phyloP scores from a whole-genome alignment of 37 sponge, comb jelly and placozoan genomes.

The Halisarca cf. caerulea region DNA sequence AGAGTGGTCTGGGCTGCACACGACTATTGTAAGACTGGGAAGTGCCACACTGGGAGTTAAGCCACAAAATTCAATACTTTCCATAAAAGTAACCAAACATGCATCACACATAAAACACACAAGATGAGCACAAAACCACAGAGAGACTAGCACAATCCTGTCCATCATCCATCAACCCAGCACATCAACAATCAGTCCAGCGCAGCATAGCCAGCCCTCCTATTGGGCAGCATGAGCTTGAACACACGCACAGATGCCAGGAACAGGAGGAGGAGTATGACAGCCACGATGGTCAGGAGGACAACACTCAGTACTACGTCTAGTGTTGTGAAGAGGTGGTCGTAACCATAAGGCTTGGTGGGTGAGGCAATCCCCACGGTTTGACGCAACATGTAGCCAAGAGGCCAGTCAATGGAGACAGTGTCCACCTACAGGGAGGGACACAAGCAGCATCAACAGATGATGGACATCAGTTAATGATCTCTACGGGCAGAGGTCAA shows the following conservation, averaged over 20 bases:
- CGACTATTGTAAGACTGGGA: no score
- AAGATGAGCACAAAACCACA: no score
- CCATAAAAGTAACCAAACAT: no score
- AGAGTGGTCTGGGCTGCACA: no score
- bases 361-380: conserved; percentile 9
- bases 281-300: not conserved
- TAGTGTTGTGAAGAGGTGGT: not conserved
- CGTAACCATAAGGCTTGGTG: not conserved
- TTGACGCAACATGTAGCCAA: conserved; percentile 64
- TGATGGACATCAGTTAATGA: no score
- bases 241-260: not conserved
- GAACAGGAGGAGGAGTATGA: not conserved
- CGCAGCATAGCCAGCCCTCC: not conserved
- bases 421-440: conserved; percentile 23
- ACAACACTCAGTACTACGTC: not conserved
- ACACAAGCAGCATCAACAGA: no score
- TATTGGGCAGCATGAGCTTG: not conserved
- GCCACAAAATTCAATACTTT: no score
- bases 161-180: no score
- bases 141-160: no score
- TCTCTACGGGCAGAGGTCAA: no score
- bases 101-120: no score
- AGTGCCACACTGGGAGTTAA: no score
- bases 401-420: conserved; percentile 50
- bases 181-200: not conserved